Conservation (phyloP, 2,888 invertebrate species). For the Amphiduros pacificus region DNA sequence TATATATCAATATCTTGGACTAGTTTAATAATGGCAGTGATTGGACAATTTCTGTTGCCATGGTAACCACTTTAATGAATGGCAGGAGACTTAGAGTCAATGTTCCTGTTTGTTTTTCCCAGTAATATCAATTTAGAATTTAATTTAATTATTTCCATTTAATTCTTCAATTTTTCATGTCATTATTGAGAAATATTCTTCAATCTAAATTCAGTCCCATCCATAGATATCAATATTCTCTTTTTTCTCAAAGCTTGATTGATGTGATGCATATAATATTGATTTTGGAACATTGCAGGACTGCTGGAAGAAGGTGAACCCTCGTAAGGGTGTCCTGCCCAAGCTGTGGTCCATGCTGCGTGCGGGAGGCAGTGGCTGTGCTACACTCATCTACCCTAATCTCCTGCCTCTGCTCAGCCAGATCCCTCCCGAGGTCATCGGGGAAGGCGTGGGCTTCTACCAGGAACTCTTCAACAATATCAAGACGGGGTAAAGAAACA, state of each 20-base stretch:
- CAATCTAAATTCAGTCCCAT: too few species aligned
- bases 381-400: constrained; percentile 72
- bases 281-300: constrained; percentile 63
- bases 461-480: constrained; percentile 71
- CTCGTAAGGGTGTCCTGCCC: constrained; percentile 74
- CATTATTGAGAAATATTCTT: too few species aligned
- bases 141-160: too few species aligned
- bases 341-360: constrained; percentile 71
- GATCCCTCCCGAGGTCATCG: constrained; percentile 64
- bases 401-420: constrained; percentile 77
- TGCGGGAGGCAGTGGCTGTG: constrained; percentile 78
- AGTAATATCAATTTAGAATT: too few species aligned
- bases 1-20: too few species aligned
- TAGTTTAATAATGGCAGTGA: too few species aligned
- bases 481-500: constrained; percentile 71
- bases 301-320: constrained; percentile 72
- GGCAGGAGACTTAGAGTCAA: too few species aligned
- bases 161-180: too few species aligned
- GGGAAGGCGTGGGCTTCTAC: constrained; percentile 39
- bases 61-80: too few species aligned
- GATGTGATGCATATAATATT: not conserved
- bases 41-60: too few species aligned
- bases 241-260: too few species aligned
- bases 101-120: not conserved
- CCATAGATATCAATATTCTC: too few species aligned